These are phyloP conservation scores for Cacoxenus indagator DNA, from an alignment of 2,888 invertebrate genomes.

Conservation along the genomic window DNA sequence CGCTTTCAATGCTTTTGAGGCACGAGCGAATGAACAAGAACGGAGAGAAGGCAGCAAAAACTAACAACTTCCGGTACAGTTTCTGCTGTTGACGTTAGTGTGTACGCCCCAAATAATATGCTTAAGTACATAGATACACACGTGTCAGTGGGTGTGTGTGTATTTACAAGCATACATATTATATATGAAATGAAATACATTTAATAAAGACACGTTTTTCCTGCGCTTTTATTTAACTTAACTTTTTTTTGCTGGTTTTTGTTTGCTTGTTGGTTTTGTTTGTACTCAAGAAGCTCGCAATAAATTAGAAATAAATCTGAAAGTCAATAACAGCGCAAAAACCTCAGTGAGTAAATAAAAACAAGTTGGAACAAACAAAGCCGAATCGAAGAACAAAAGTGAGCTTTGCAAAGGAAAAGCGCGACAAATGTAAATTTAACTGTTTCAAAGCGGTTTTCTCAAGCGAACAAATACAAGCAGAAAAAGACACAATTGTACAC, in stretches of 20 bases:
- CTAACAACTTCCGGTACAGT: constrained; percentile 1
- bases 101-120: background rate
- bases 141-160: background rate
- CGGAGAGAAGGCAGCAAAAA: too few relatives aligned
- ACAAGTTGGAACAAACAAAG: background rate
- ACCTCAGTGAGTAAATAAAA: background rate
- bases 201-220: background rate
- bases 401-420: background rate
- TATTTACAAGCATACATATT: background rate
- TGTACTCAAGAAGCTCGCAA: background rate
- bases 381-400: background rate
- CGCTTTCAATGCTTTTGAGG: background rate
- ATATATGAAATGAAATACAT: background rate
- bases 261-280: background rate
- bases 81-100: background rate
- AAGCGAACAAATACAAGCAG: background rate
- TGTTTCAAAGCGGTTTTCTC: background rate
- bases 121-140: background rate
- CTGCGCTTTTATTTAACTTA: background rate
- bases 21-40: background rate
- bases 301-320: constrained; percentile 6
- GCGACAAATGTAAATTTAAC: constrained; percentile 5
- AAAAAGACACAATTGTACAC: background rate
- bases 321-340: constrained; percentile 3
- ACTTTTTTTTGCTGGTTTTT: background rate